Conservation (phyloP, 2,888 invertebrate species). For the Esperia sulphurella region DNA sequence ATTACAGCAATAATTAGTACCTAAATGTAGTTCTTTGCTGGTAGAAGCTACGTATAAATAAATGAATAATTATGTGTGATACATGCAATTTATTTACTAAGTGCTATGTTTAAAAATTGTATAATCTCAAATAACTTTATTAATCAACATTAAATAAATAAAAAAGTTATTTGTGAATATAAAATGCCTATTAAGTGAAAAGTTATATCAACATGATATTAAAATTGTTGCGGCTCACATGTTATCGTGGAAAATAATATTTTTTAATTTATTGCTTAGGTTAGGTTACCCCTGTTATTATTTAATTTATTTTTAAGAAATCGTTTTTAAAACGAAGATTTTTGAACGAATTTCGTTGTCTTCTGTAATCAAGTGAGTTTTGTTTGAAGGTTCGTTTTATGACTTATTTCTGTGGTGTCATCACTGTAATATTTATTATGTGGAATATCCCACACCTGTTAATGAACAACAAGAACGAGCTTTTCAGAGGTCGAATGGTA, state of each 20-base stretch:
- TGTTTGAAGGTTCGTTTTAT: slow-evolving; percentile 41
- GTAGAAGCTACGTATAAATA: slow-evolving; percentile 62
- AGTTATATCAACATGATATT: slow-evolving; percentile 72
- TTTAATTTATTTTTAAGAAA: slow-evolving; percentile 33
- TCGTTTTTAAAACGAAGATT: slow-evolving; percentile 53
- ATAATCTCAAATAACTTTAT: slow-evolving; percentile 32
- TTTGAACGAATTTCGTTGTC: slow-evolving; percentile 30
- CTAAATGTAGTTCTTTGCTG: slow-evolving; percentile 69
- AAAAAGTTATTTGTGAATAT: slow-evolving; percentile 40
- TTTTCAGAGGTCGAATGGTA: too few species aligned
- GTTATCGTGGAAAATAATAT: slow-evolving; percentile 45
- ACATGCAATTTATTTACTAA: slow-evolving; percentile 60
- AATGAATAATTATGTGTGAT: slow-evolving; percentile 62
- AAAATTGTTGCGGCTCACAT: slow-evolving; percentile 70
- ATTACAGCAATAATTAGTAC: slow-evolving; percentile 76
- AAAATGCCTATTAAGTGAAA: slow-evolving; percentile 37
- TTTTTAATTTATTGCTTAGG: slow-evolving; percentile 68
- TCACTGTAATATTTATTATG: slow-evolving; percentile 5
- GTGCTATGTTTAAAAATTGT: slow-evolving; percentile 41
- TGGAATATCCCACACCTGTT: background rate
- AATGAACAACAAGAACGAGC: background rate
- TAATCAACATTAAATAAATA: background rate
- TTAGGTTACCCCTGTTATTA: slow-evolving; percentile 53
- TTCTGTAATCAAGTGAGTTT: slow-evolving; percentile 32
- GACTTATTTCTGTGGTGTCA: slow-evolving; percentile 10